A percentile compares a stretch with the other conserved stretches of the same genome.
Conservation (phyloP, 2,888 invertebrate species). For the Rhorus exstirpatorius region DNA sequence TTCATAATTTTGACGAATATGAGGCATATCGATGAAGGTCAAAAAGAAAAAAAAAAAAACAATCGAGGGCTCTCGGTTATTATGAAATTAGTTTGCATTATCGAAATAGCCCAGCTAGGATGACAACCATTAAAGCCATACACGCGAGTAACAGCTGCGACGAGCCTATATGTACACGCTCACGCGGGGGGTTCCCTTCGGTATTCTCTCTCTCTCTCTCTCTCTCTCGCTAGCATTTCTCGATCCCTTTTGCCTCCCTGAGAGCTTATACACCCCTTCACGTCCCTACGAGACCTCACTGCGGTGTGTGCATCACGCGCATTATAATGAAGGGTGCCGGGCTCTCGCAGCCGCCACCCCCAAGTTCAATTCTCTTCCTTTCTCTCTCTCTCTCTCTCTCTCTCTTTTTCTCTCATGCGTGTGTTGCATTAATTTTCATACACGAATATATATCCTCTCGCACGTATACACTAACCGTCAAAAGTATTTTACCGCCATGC, state of each 20-base stretch:
- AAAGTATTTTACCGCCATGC: background rate
- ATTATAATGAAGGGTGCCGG: slow-evolving; percentile 75
- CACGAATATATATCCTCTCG: background rate
- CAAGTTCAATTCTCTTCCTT: slow-evolving; percentile 61
- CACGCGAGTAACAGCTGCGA: slow-evolving; percentile 77
- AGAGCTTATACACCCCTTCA: slow-evolving; percentile 22
- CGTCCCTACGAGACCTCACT: slow-evolving; percentile 36
- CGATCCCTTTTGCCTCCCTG: slow-evolving; percentile 25
- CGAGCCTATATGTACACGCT: slow-evolving; percentile 23
- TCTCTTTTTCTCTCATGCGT: background rate
- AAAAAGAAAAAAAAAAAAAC: background rate
- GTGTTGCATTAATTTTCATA: too few species aligned
- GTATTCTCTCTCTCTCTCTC: slow-evolving; percentile 21
- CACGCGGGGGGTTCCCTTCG: slow-evolving; percentile 48
- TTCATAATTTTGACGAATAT: slow-evolving; percentile 34
- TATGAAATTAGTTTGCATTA: slow-evolving; percentile 78
- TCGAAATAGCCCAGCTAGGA: slow-evolving; percentile 78
- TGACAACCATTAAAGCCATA: slow-evolving; percentile 77
- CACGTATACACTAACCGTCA: slow-evolving; percentile 5
- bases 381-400: background rate
- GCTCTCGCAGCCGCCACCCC: slow-evolving; percentile 71
- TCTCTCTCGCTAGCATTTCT: slow-evolving; percentile 24
- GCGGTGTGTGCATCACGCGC: slow-evolving; percentile 71
- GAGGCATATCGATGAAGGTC: background rate
- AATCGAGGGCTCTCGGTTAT: slow-evolving; percentile 31